Conservation (phyloP, 2,113 vertebrate species). For the Calonectris borealis region DNA sequence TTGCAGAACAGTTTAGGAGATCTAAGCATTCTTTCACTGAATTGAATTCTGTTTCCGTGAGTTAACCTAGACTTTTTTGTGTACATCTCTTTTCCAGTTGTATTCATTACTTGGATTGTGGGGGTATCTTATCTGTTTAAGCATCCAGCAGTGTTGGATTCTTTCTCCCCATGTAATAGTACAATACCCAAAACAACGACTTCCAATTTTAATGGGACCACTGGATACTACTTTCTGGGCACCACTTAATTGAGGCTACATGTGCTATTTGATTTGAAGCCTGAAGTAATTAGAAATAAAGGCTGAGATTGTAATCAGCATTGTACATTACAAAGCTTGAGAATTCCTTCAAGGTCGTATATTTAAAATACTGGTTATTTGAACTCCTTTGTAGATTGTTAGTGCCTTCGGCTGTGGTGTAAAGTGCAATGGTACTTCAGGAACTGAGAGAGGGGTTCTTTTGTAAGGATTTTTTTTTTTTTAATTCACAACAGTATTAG, state of each 20-base stretch:
- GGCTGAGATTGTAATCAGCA: neutral
- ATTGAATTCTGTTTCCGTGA: neutral
- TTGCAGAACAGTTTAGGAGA: neutral
- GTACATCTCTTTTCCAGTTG: neutral
- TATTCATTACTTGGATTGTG: neutral
- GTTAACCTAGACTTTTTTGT: neutral
- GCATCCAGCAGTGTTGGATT: neutral
- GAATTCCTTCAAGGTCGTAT: neutral
- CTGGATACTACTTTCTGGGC: neutral
- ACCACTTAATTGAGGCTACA: neutral
- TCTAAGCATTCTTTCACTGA: neutral
- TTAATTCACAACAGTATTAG: neutral
- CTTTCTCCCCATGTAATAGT: neutral
- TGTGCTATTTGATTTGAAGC: neutral
- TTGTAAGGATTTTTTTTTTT: neutral
- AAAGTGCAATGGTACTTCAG: neutral
- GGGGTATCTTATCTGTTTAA: neutral
- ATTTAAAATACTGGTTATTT: neutral
- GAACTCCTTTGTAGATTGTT: neutral
- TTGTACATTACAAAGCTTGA: neutral
- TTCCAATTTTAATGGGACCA: neutral
- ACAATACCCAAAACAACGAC: neutral
- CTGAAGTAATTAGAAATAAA: neutral
- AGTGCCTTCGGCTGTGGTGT: neutral
- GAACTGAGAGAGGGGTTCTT: neutral